Conservation (phyloP, 2,797 vertebrate genomes). For the Darevskia nairensis region DNA sequence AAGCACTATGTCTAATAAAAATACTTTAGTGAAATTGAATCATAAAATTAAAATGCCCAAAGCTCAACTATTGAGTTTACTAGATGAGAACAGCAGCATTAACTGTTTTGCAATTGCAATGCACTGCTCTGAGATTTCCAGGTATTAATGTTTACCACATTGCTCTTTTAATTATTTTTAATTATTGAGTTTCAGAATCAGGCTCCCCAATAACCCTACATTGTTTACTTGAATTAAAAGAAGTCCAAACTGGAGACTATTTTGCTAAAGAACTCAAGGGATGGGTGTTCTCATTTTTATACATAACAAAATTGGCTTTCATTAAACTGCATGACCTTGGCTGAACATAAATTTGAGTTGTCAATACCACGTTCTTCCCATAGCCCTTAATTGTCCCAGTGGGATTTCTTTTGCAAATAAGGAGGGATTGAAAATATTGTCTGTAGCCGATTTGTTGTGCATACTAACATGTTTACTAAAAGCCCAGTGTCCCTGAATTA, state of each 20-base stretch:
- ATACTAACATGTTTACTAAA: not conserved
- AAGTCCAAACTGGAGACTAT: not conserved
- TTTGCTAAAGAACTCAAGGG: not conserved
- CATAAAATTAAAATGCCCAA: not conserved
- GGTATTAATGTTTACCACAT: not conserved
- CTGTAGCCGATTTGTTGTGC: not conserved
- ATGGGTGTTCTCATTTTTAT: not conserved
- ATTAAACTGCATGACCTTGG: not conserved
- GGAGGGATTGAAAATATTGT: conserved; percentile 7
- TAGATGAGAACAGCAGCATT: not conserved
- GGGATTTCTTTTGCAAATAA: conserved; percentile 28
- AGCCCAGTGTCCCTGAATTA: not conserved
- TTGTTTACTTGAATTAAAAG: conserved; percentile 12
- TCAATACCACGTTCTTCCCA: conserved; percentile 7
- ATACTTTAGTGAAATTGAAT: not conserved
- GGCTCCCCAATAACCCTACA: not conserved
- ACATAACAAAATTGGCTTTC: not conserved
- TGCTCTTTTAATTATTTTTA: not conserved
- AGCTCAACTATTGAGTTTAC: not conserved
- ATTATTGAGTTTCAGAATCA: conserved; percentile 10
- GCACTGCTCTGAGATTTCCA: not conserved
- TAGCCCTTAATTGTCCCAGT: not conserved
- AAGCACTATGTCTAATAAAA: not conserved
- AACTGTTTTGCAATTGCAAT: not conserved
- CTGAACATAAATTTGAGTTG: conserved; percentile 12